These are phyloP conservation scores for Lottia scabra DNA, from an alignment of 2,888 invertebrate genomes.

Conservation along the genomic window DNA sequence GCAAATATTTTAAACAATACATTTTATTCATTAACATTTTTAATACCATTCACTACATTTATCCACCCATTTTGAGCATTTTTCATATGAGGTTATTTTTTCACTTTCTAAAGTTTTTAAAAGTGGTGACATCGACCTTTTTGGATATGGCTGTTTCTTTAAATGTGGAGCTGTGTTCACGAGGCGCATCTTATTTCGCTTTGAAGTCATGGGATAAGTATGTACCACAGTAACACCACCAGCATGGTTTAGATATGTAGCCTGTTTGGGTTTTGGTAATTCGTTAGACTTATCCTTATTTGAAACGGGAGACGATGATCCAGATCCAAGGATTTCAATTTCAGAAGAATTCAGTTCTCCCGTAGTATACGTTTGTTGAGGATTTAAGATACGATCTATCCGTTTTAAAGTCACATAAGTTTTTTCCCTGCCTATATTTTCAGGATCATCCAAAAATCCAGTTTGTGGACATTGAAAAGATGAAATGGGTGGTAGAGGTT, in stretches of 20 bases:
- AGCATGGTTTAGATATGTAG: background rate
- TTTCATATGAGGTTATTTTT: conserved; percentile 9
- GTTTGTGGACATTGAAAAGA: background rate
- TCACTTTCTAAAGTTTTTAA: conserved; percentile 1
- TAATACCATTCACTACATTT: conserved; percentile 1
- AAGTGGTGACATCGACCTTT: background rate
- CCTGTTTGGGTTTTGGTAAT: background rate
- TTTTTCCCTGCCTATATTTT: conserved; percentile 17
- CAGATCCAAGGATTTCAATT: background rate
- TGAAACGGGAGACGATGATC: conserved; percentile 3
- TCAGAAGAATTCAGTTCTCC: conserved; percentile 23
- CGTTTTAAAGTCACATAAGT: conserved; percentile 26
- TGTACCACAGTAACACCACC: background rate
- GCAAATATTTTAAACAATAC: no score
- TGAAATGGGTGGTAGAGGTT: background rate
- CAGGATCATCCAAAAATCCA: conserved; percentile 4
- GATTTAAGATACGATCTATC: conserved; percentile 26
- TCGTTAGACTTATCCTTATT: background rate
- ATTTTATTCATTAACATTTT: background rate
- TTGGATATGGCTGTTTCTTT: background rate
- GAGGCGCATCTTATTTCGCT: no score
- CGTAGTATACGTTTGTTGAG: conserved; percentile 13
- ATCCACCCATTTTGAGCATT: conserved; percentile 16
- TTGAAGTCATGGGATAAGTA: background rate
- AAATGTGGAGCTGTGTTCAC: background rate